These are phyloP conservation scores for Orgyia antiqua DNA, from an alignment of 2,888 invertebrate genomes.

Conservation along the genomic window DNA sequence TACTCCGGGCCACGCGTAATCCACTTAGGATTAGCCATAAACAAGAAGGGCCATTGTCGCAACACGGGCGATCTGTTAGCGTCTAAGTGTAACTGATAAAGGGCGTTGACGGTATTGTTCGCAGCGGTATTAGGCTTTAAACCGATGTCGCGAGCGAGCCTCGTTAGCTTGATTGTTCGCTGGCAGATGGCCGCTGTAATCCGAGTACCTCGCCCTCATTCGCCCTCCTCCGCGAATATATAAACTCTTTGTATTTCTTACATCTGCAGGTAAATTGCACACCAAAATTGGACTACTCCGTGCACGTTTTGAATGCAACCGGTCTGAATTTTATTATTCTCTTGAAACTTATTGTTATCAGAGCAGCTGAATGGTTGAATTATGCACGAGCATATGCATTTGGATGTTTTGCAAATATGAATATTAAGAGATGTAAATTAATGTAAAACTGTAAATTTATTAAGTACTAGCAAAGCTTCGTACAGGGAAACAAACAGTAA, in stretches of 20 bases:
- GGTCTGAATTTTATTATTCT: slow-evolving; percentile 65
- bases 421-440: slow-evolving; percentile 14
- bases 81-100: slow-evolving; percentile 66
- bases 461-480: no score
- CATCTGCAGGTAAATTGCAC: slow-evolving; percentile 76
- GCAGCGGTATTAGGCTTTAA: slow-evolving; percentile 70
- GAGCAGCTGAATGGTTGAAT: slow-evolving; percentile 40
- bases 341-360: slow-evolving; percentile 68
- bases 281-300: slow-evolving; percentile 62
- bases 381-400: slow-evolving; percentile 20
- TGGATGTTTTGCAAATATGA: slow-evolving; percentile 22
- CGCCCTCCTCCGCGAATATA: slow-evolving; percentile 28
- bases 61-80: slow-evolving; percentile 69
- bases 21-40: slow-evolving; percentile 73
- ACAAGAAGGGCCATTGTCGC: slow-evolving; percentile 67
- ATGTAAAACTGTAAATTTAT: slow-evolving; percentile 9
- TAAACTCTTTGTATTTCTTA: slow-evolving; percentile 74
- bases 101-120: slow-evolving; percentile 66
- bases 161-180: slow-evolving; percentile 75
- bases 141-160: slow-evolving; percentile 66
- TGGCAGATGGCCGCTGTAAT: slow-evolving; percentile 73
- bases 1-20: slow-evolving; percentile 51
- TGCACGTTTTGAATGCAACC: slow-evolving; percentile 59
- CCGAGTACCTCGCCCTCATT: slow-evolving; percentile 39
- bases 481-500: no score